Conservation (phyloP, 1,140 invertebrate genomes). For the Hesperophylax magnus region DNA sequence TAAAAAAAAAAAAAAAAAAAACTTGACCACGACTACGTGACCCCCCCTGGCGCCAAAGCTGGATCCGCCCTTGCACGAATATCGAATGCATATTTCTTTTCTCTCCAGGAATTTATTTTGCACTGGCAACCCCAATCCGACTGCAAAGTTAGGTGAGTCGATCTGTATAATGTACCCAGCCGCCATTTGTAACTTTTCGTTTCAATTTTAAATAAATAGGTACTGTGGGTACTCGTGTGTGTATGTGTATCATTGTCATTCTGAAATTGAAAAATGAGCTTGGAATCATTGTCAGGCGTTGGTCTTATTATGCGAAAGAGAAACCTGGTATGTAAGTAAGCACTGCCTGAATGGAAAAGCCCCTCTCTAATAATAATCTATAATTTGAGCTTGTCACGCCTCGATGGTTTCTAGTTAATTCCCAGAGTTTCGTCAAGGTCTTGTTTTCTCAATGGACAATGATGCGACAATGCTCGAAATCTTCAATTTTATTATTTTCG, state of each 20-base stretch:
- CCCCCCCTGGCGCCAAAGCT: too few species aligned
- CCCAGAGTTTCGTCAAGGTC: not conserved
- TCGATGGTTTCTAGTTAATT: not conserved
- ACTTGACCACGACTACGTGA: too few species aligned
- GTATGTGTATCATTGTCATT: not conserved
- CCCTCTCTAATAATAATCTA: constrained; percentile 6
- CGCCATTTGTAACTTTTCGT: too few species aligned
- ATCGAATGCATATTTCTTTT: too few species aligned
- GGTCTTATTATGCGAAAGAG: constrained; percentile 10
- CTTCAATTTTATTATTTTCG: not conserved
- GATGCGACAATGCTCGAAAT: not conserved
- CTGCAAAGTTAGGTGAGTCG: too few species aligned
- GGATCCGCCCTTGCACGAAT: too few species aligned
- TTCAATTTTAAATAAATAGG: too few species aligned
- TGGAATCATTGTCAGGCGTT: not conserved
- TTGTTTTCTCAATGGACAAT: not conserved
- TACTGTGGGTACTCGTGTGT: too few species aligned
- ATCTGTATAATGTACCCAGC: too few species aligned
- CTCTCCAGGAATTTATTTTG: too few species aligned
- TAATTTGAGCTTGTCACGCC: not conserved
- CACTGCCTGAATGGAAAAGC: constrained; percentile 4
- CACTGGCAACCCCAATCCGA: too few species aligned
- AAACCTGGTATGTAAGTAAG: not conserved
- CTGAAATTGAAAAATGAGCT: not conserved
- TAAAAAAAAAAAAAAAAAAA: too few species aligned